Conservation (phyloP, 2,113 vertebrate species). For the Grus americana region DNA sequence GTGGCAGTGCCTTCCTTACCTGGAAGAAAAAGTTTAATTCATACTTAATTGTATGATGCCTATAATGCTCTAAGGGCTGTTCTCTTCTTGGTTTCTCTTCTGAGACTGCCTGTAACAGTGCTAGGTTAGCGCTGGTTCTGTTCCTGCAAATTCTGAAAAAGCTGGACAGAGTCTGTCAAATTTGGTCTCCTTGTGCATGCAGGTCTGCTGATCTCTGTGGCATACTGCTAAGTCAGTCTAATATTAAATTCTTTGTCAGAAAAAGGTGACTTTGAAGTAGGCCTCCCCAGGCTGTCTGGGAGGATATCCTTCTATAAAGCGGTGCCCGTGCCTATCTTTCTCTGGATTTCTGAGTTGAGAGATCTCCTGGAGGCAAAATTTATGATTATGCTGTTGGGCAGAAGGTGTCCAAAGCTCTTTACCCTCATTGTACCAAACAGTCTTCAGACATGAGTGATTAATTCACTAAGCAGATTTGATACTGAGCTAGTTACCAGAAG, state of each 20-base stretch:
- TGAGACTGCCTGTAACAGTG: neutral
- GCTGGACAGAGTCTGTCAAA: neutral
- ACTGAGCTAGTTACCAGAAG: neutral
- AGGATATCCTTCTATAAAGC: neutral
- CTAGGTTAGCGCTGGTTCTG: neutral
- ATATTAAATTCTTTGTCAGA: neutral
- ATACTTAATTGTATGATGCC: fast-evolving
- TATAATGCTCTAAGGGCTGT: neutral
- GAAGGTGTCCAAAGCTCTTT: conserved; percentile 4
- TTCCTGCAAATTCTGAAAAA: neutral
- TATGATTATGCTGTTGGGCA: neutral
- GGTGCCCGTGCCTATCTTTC: neutral
- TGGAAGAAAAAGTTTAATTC: neutral
- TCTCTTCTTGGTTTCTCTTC: neutral
- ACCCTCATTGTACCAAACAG: fast-evolving
- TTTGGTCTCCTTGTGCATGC: neutral
- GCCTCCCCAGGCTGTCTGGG: neutral
- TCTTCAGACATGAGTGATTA: neutral
- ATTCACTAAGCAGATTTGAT: neutral
- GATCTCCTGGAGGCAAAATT: neutral
- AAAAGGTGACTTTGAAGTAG: neutral
- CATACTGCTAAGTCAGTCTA: neutral
- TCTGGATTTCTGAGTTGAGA: neutral
- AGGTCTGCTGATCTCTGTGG: neutral
- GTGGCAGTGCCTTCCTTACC: neutral